Evolutionary conservation across 2,888 invertebrate species (phyloP), one percentile per base, ranked within the genome.

Genomic region (Drosophila parthenogenetica): DNA sequence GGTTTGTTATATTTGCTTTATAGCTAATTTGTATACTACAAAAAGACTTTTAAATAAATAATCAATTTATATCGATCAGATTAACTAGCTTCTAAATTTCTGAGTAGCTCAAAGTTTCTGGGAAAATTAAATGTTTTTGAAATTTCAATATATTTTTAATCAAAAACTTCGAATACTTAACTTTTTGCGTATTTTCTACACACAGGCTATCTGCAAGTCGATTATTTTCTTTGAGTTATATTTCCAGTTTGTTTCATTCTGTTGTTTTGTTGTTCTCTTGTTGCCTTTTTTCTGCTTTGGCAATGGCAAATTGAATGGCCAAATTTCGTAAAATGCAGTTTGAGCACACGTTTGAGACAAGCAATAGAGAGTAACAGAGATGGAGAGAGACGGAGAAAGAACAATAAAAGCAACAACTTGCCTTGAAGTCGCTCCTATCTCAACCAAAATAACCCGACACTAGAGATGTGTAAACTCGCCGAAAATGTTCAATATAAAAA

Each of bases 281-380:
- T 80, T 74, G 59, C 53, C 37, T 62, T 63, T 49, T 45, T 60
- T 71, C 54, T 42, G 79, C 65, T 69, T 59, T 79, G 71, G 77
- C 73, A 69, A 70, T 84, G 87, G 79, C 85, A 85, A 55, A 85
- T 86, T 86, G 85, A 85, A 86, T 82, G 85, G 67, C 75, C 78
- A 85, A 86, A 87, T 85, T 84, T 78, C 69, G 73, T 66, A 87
- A 85, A 87, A 87, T 85, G 81, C 79, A 77, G 80, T 77, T 82
- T 84, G 85, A 82, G 73, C 73, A 69, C 76, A 87, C 87, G 84
- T 81, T 73, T 79, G 71, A 65, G 75, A 77, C 70, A 42, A 66
- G 64, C 69, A 68, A n/a, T 8, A 39, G 25, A 13, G 17, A 39
- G 73, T 55, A 13, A 11, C 3, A 35, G 35, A 70, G 68, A n/a